A percentile compares a stretch with the other conserved stretches of the same genome.
These are phyloP conservation scores for Argyresthia albistria DNA, from an alignment of 2,888 invertebrate species.

Conservation along the genomic window DNA sequence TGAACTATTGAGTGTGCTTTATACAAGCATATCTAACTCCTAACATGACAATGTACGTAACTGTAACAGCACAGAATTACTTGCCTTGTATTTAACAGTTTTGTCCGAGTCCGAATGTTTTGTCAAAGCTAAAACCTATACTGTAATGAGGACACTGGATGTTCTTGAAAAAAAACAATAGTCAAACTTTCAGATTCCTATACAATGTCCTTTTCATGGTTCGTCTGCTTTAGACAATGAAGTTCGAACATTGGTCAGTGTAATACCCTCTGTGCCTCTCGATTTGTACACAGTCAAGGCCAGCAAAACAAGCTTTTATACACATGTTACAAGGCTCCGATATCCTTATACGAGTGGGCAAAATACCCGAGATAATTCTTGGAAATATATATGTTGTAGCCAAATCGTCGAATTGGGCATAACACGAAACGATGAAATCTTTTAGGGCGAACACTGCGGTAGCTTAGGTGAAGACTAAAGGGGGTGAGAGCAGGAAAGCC, in stretches of 20 bases:
- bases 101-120: not conserved
- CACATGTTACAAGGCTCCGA: slow-evolving; percentile 23
- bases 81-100: not conserved
- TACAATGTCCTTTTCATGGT: slow-evolving; percentile 24
- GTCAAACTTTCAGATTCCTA: slow-evolving; percentile 1
- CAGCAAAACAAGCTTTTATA: slow-evolving; percentile 20
- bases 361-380: not conserved
- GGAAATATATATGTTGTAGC: not conserved
- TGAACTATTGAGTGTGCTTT: slow-evolving; percentile 33
- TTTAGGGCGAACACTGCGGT: too few species aligned
- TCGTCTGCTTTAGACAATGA: slow-evolving; percentile 26
- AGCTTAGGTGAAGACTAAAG: too few species aligned
- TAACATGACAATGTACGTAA: not conserved
- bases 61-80: not conserved
- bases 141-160: not conserved
- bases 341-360: not conserved
- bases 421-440: too few species aligned
- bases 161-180: not conserved
- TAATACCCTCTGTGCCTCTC: slow-evolving; percentile 21
- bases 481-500: too few species aligned
- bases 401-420: too few species aligned
- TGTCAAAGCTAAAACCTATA: not conserved
- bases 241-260: slow-evolving; percentile 12
- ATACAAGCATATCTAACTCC: slow-evolving; percentile 9
- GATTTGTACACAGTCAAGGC: slow-evolving; percentile 21